Percentiles rank a stretch among this genome's conserved stretches.
phyloP scores from a whole-genome alignment of 2,797 vertebrate genomes.

The Gouania willdenowi region DNA sequence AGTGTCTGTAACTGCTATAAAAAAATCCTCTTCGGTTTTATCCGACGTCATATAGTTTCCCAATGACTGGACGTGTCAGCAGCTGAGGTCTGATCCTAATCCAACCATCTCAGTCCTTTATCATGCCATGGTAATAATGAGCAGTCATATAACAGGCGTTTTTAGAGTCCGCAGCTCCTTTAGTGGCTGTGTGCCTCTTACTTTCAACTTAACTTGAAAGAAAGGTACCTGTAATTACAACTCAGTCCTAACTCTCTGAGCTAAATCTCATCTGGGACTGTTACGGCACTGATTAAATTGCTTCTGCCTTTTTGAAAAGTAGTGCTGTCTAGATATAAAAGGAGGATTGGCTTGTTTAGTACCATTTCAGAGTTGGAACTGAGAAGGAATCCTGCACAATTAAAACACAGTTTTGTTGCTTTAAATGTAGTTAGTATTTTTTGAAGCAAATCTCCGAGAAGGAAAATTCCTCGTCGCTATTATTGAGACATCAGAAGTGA shows the following conservation, averaged over 20 bases:
- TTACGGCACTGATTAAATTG: constrained; percentile 66
- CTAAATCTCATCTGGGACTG: constrained; percentile 60
- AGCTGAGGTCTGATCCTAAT: constrained; percentile 30
- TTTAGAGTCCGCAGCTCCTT: constrained; percentile 8
- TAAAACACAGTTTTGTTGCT: constrained; percentile 3
- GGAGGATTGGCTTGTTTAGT: constrained; percentile 7
- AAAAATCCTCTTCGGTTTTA: neutral
- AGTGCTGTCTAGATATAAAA: constrained; percentile 12
- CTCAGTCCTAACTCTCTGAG: constrained; percentile 48
- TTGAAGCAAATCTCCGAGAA: constrained; percentile 1
- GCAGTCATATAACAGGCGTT: constrained; percentile 5
- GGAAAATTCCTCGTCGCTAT: constrained; percentile 1
- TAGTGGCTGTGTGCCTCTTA: constrained; percentile 4
- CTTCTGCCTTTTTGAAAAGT: constrained; percentile 28
- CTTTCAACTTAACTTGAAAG: constrained; percentile 18
- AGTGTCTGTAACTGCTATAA: constrained; percentile 9
- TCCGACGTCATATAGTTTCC: constrained; percentile 18
- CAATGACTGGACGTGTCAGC: constrained; percentile 9
- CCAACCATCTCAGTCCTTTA: constrained; percentile 2
- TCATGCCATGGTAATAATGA: constrained; percentile 1
- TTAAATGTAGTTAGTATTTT: constrained; percentile 37
- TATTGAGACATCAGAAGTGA: constrained; percentile 43
- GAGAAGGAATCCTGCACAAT: constrained; percentile 1
- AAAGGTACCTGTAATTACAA: constrained; percentile 59
- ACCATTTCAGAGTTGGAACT: constrained; percentile 1